Percentiles rank a stretch among this genome's conserved stretches.
Conservation (phyloP, 2,113 vertebrate species). For the Nycticorax nycticorax region DNA sequence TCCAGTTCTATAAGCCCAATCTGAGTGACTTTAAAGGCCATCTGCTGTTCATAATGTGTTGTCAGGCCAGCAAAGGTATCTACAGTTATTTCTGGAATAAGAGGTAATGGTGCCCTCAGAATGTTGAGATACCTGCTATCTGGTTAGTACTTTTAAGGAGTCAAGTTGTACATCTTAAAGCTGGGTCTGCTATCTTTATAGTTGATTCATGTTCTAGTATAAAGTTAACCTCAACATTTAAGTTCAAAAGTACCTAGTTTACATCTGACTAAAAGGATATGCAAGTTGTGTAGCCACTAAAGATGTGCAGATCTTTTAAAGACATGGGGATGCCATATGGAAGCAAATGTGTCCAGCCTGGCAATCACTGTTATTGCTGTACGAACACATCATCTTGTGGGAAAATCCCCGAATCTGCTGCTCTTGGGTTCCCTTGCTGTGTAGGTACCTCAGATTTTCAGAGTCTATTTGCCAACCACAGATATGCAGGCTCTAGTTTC, state of each 20-base stretch:
- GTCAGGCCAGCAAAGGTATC: background rate
- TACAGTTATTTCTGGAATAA: background rate
- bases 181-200: background rate
- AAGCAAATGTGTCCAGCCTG: background rate
- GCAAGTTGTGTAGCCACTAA: background rate
- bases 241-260: background rate
- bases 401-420: background rate
- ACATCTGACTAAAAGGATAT: background rate
- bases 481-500: background rate
- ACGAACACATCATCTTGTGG: background rate
- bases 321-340: background rate
- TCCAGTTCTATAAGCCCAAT: background rate
- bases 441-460: background rate
- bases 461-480: background rate
- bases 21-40: background rate
- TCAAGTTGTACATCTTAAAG: background rate
- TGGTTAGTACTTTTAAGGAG: background rate
- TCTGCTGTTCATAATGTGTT: background rate
- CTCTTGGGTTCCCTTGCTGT: background rate
- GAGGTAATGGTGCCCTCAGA: background rate
- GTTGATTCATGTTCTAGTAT: background rate
- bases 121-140: background rate
- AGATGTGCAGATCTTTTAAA: background rate
- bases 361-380: background rate
- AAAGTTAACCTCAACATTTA: background rate